phyloP scores from a whole-genome alignment of 1,140 invertebrate genomes.

The Sinonovacula constricta region DNA sequence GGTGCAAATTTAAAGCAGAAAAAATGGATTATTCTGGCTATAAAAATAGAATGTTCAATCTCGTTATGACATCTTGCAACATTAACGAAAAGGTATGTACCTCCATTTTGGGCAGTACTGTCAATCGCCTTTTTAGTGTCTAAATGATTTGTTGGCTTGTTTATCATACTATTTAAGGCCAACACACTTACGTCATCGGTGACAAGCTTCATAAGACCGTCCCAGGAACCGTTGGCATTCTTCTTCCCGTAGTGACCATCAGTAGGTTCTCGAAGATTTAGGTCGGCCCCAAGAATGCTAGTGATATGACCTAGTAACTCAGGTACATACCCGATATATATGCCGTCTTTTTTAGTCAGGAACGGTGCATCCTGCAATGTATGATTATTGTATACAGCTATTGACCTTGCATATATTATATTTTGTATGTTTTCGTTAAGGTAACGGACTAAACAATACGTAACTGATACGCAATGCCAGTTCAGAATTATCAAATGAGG shows the following conservation, averaged over 20 bases:
- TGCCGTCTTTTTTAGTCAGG: conserved; percentile 20
- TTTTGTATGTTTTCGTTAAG: too few relatives aligned
- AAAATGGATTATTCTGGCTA: not conserved
- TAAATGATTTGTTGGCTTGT: not conserved
- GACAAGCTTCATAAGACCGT: conserved; percentile 73
- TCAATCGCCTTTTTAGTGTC: not conserved
- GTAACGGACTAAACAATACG: too few relatives aligned
- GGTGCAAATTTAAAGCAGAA: not conserved
- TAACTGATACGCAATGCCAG: too few relatives aligned
- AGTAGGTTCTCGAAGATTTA: conserved; percentile 90
- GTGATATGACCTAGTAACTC: conserved; percentile 68
- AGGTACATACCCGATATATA: conserved; percentile 64
- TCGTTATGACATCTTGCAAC: conserved; percentile 57
- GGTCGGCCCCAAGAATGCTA: conserved; percentile 89
- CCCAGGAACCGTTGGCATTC: conserved; percentile 85
- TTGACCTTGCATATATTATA: too few relatives aligned
- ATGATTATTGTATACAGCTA: too few relatives aligned
- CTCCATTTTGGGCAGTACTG: not conserved
- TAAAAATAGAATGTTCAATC: not conserved
- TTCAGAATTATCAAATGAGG: too few relatives aligned
- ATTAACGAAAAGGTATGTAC: conserved; percentile 73
- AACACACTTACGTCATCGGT: conserved; percentile 55
- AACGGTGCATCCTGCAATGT: conserved; percentile 42
- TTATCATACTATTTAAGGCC: not conserved
- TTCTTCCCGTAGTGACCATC: conserved; percentile 95